phyloP scores from a whole-genome alignment of 2,113 vertebrate genomes.

The Thunnus thynnus region DNA sequence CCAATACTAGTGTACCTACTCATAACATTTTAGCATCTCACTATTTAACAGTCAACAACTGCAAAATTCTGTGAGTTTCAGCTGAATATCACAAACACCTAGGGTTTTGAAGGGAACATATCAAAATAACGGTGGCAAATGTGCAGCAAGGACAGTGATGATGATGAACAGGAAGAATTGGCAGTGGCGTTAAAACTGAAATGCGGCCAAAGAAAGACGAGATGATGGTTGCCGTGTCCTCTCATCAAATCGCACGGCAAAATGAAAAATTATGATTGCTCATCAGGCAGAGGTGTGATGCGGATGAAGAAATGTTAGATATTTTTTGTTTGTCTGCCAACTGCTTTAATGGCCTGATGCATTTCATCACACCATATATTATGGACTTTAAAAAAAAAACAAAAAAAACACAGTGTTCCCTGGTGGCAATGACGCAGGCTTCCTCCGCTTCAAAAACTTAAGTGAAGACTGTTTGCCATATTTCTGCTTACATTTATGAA shows the following conservation, averaged over 20 bases:
- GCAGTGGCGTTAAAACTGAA: conserved; percentile 4
- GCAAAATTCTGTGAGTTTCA: background rate
- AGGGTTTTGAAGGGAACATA: background rate
- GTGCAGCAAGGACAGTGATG: background rate
- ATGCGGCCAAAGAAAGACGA: conserved; percentile 26
- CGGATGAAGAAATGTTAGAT: conserved; percentile 23
- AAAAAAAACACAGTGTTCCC: conserved; percentile 8
- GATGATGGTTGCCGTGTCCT: background rate
- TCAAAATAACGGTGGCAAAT: conserved; percentile 17
- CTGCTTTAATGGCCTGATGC: conserved; percentile 22
- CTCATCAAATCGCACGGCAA: conserved; percentile 15
- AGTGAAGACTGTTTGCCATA: background rate
- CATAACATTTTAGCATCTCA: background rate
- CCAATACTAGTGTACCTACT: background rate
- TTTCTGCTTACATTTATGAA: background rate
- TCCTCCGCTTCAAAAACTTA: background rate
- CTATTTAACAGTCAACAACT: too few species aligned
- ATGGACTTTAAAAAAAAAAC: background rate
- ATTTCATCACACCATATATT: conserved; percentile 19
- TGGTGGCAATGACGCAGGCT: conserved; percentile 30
- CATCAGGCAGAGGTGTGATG: conserved; percentile 49
- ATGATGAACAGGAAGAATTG: conserved; percentile 27
- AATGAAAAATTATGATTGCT: conserved; percentile 27
- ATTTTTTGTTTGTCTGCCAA: conserved; percentile 20
- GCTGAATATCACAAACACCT: background rate